These are phyloP conservation scores for Zelleria hepariella DNA, from an alignment of 2,888 invertebrate species.

Conservation along the genomic window DNA sequence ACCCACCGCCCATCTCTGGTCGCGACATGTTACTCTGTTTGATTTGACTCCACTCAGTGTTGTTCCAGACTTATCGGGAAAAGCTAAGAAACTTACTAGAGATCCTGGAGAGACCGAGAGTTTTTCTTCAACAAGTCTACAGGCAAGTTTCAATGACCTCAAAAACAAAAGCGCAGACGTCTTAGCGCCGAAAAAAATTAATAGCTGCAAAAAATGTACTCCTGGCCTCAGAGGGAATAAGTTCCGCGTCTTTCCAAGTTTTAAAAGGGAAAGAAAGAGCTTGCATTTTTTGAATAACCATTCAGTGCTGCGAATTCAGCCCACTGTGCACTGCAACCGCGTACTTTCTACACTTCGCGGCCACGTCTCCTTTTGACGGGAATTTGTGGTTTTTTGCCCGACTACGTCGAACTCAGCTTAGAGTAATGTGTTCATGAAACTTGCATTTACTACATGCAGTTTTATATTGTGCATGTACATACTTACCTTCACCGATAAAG, in stretches of 20 bases:
- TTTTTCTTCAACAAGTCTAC: neutral
- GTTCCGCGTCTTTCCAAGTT: constrained; percentile 56
- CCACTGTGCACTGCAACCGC: constrained; percentile 30
- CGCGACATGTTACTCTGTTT: too few species aligned
- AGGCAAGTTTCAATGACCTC: neutral
- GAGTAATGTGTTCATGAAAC: neutral
- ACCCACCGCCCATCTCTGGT: too few species aligned
- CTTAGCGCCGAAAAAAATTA: constrained; percentile 33
- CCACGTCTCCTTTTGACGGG: constrained; percentile 60
- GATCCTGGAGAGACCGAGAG: too few species aligned
- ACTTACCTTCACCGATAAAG: too few species aligned
- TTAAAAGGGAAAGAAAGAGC: constrained; percentile 60
- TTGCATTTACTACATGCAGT: too few species aligned
- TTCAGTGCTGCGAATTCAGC: constrained; percentile 60
- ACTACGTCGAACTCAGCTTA: neutral
- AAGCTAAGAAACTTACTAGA: too few species aligned
- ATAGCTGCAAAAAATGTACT: constrained; percentile 41
- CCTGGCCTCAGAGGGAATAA: constrained; percentile 53
- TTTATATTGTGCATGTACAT: too few species aligned
- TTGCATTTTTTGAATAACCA: constrained; percentile 66
- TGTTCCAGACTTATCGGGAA: too few species aligned
- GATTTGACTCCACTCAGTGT: too few species aligned
- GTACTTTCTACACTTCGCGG: constrained; percentile 53
- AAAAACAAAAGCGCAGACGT: neutral
- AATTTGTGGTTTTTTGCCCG: constrained; percentile 25